Evolutionary conservation across 1,140 invertebrate species (phyloP).

Genomic region (Cherax quadricarinatus): DNA sequence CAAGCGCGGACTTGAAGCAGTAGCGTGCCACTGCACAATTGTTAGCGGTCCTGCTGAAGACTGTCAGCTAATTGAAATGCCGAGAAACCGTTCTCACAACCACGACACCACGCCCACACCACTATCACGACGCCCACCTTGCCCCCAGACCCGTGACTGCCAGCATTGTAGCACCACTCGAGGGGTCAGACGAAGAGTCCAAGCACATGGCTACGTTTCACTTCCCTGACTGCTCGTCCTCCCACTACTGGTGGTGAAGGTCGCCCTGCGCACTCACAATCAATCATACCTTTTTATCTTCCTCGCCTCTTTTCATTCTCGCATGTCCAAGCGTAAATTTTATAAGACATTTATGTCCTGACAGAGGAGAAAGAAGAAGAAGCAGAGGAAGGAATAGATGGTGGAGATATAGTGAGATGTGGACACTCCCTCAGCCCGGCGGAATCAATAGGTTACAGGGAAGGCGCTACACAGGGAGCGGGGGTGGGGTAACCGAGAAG

Average conservation of each 20-base stretch:
- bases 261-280: conserved; percentile 25
- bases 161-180: conserved; percentile 1
- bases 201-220: conserved; percentile 30
- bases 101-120: conserved; percentile 33
- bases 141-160: conserved; percentile 1
- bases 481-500: no score
- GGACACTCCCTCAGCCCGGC: conserved; percentile 24
- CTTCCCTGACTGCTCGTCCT: conserved; percentile 2
- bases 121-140: conserved; percentile 38
- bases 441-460: conserved; percentile 45
- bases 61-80: conserved; percentile 21
- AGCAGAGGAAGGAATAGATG: not conserved
- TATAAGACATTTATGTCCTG: not conserved
- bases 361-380: not conserved
- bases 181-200: not conserved
- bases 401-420: not conserved
- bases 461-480: conserved; percentile 10
- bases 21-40: conserved; percentile 21
- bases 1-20: not conserved
- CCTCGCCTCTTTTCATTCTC: not conserved
- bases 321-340: not conserved
- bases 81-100: conserved; percentile 15
- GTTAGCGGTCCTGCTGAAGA: not conserved
- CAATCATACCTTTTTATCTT: not conserved
- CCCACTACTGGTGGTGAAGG: not conserved